Conservation (phyloP, 2,888 invertebrate species). For the Tetragonula carbonaria region DNA sequence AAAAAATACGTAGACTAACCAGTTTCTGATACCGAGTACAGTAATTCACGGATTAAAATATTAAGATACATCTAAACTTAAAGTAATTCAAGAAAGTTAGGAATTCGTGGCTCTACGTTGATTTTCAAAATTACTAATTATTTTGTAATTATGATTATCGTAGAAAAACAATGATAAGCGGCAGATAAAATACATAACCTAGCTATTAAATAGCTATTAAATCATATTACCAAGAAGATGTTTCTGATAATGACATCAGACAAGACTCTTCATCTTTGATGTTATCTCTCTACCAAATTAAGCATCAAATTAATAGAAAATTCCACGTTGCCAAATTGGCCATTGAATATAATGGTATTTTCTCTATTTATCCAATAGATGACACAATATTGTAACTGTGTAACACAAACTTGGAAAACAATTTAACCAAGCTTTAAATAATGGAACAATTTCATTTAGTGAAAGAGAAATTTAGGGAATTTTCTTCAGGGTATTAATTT, state of each 20-base stretch:
- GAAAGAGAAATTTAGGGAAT: background rate
- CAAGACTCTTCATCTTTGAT: background rate
- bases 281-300: background rate
- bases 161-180: background rate
- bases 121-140: background rate
- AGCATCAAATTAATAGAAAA: background rate
- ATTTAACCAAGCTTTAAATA: background rate
- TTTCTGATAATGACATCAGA: background rate
- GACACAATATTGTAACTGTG: conserved; percentile 6
- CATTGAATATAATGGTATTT: background rate
- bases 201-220: background rate
- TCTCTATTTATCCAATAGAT: background rate
- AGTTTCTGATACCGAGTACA: too few species aligned
- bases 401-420: background rate
- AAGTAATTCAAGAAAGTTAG: background rate
- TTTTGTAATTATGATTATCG: background rate
- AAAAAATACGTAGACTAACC: too few species aligned
- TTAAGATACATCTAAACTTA: too few species aligned
- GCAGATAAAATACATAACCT: background rate
- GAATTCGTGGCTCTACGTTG: background rate
- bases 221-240: background rate
- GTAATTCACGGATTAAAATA: too few species aligned
- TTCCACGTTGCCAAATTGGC: conserved; percentile 9
- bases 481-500: background rate
- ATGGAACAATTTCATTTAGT: background rate